A percentile compares a stretch with the other conserved stretches of the same genome.
These are phyloP conservation scores for Lamprologus sp. DNA, from an alignment of 2,113 vertebrate species.

Conservation along the genomic window DNA sequence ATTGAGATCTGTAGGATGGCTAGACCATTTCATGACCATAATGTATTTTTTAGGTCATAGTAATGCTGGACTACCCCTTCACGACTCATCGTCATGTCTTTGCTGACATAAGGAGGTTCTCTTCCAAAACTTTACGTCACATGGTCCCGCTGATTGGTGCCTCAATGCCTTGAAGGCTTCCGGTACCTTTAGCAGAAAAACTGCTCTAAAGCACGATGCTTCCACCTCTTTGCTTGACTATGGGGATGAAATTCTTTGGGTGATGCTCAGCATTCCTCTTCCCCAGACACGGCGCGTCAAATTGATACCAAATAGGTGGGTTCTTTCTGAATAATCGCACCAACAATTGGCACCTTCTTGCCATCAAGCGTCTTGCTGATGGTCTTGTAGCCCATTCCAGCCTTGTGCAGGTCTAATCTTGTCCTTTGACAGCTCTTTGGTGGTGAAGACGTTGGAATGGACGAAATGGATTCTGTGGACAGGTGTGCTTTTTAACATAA, in stretches of 20 bases:
- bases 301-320: fast-evolving
- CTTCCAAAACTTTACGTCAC: not conserved
- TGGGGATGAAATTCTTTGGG: not conserved
- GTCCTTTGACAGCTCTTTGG: not conserved
- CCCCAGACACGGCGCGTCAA: fast-evolving
- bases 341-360: fast-evolving
- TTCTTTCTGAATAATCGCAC: not conserved
- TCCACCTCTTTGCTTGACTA: fast-evolving
- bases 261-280: not conserved
- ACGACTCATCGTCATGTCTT: not conserved
- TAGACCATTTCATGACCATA: not conserved
- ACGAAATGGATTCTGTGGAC: not conserved
- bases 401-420: not conserved
- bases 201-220: not conserved
- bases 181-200: fast-evolving
- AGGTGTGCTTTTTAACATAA: not conserved
- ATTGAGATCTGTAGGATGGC: not conserved
- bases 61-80: not conserved
- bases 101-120: not conserved
- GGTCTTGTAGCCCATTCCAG: not conserved
- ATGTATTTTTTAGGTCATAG: not conserved
- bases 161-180: fast-evolving
- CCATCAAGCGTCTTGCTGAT: not conserved
- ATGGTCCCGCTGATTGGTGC: not conserved
- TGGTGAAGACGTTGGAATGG: not conserved